Conservation (phyloP, 2,113 vertebrate genomes). For the Rhabdornis inornatus region DNA sequence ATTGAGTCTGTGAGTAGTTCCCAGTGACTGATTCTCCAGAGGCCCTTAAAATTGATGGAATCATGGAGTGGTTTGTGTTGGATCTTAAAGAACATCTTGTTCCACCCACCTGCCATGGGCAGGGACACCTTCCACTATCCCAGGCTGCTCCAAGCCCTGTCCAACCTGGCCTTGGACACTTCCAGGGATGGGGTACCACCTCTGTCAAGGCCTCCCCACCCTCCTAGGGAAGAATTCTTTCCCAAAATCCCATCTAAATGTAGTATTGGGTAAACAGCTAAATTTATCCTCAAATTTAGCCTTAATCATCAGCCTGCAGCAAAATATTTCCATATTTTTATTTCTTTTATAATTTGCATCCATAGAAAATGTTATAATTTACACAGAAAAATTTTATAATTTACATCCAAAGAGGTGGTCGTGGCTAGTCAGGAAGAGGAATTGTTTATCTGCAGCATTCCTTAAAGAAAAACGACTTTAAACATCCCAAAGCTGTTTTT, state of each 20-base stretch:
- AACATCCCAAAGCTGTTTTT: background rate
- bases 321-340: background rate
- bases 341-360: background rate
- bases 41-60: background rate
- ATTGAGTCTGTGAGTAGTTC: background rate
- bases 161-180: background rate
- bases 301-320: background rate
- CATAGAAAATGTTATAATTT: background rate
- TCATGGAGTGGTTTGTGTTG: background rate
- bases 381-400: background rate
- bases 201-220: background rate
- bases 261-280: accelerated
- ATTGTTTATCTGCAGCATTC: background rate
- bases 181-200: background rate
- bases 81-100: accelerated
- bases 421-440: background rate
- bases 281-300: background rate
- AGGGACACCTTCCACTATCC: background rate
- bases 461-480: background rate
- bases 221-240: background rate
- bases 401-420: background rate
- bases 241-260: background rate
- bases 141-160: accelerated
- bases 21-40: background rate
- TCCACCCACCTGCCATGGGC: background rate